A percentile compares a stretch with the other conserved stretches of the same genome.
Conservation (phyloP, 1,140 invertebrate species). For the Rhagoletis pomonella region DNA sequence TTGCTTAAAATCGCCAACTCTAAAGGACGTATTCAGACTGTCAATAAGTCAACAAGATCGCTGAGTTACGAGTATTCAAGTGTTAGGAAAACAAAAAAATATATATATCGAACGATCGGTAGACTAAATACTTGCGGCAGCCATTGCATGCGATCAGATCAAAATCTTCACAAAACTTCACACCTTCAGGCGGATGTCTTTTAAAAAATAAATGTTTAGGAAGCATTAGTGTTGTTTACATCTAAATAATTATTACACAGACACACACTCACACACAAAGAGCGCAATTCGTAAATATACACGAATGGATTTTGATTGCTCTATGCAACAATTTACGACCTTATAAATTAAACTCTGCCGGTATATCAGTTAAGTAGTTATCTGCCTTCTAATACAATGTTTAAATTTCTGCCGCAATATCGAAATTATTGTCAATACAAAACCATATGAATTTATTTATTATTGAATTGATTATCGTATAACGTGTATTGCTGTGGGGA, state of each 20-base stretch:
- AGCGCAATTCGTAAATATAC: not conserved
- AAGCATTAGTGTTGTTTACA: constrained; percentile 20
- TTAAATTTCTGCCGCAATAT: too few species aligned
- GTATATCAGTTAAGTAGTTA: not conserved
- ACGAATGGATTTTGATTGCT: not conserved
- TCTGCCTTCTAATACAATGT: too few species aligned
- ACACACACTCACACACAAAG: not conserved
- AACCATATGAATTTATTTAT: too few species aligned
- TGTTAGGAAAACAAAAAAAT: constrained; percentile 18
- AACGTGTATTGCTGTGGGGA: too few species aligned
- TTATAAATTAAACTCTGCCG: not conserved
- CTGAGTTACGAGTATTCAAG: not conserved
- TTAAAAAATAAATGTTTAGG: not conserved
- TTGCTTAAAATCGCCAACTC: not conserved
- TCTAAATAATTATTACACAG: too few species aligned
- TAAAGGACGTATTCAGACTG: not conserved
- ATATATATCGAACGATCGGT: not conserved
- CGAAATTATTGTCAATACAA: too few species aligned
- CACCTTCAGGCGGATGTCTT: not conserved
- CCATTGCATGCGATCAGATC: not conserved
- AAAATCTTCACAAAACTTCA: not conserved
- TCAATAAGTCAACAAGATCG: not conserved
- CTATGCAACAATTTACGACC: not conserved
- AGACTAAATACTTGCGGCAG: not conserved
- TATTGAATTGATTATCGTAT: too few species aligned